phyloP scores from a whole-genome alignment of 1,140 invertebrate species.

The Drosophila ananassae region DNA sequence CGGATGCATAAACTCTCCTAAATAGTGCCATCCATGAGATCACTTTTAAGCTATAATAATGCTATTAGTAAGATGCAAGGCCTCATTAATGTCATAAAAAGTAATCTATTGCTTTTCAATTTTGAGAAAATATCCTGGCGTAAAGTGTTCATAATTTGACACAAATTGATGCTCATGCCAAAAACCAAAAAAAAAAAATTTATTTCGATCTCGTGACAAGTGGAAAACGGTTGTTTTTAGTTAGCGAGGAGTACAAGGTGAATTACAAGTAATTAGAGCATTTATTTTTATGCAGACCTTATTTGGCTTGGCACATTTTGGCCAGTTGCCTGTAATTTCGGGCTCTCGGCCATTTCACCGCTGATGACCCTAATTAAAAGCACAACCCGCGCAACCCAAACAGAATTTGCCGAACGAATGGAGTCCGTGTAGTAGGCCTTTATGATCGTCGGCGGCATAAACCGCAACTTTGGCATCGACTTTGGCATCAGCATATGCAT shows the following conservation, averaged over 20 bases:
- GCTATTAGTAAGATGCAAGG: not conserved
- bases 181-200: slow-evolving; percentile 3
- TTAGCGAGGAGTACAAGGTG: slow-evolving; percentile 19
- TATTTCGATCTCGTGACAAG: slow-evolving; percentile 42
- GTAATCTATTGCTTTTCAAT: slow-evolving; percentile 18
- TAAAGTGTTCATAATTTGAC: slow-evolving; percentile 34
- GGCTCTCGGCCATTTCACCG: slow-evolving; percentile 41
- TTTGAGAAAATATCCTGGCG: slow-evolving; percentile 25
- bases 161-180: slow-evolving; percentile 29
- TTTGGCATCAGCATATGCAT: slow-evolving; percentile 49
- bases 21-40: slow-evolving; percentile 1
- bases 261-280: slow-evolving; percentile 45
- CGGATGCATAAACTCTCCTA: slow-evolving; percentile 17
- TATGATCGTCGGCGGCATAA: slow-evolving; percentile 55
- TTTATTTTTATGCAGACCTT: slow-evolving; percentile 46
- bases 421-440: slow-evolving; percentile 24
- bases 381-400: slow-evolving; percentile 52
- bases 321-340: slow-evolving; percentile 50
- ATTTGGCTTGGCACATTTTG: slow-evolving; percentile 31
- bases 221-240: slow-evolving; percentile 7
- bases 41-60: not conserved
- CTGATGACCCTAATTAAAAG: slow-evolving; percentile 60
- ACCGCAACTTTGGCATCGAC: slow-evolving; percentile 37
- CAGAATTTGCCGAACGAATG: slow-evolving; percentile 28
- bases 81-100: slow-evolving; percentile 10